phyloP scores from a whole-genome alignment of 2,797 vertebrate species.

The Tapera naevia region DNA sequence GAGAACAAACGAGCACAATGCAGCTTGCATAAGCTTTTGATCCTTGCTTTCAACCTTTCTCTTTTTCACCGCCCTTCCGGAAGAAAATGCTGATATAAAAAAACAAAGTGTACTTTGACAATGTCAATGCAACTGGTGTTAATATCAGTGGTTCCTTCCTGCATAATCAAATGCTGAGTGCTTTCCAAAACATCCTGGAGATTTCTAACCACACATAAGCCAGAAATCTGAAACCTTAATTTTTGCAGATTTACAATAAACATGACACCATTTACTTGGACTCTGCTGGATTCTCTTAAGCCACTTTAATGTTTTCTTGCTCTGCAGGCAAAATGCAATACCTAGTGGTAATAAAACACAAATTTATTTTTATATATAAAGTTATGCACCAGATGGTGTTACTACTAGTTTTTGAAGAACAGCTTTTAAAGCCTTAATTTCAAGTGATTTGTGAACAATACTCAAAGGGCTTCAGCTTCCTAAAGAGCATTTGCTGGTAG shows the following conservation, averaged over 20 bases:
- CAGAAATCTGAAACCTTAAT: background rate
- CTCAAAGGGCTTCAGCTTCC: background rate
- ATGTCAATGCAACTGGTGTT: background rate
- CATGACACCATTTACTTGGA: background rate
- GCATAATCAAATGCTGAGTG: background rate
- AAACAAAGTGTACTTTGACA: background rate
- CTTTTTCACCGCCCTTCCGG: background rate
- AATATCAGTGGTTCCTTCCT: background rate
- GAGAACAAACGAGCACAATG: background rate
- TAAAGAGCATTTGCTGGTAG: background rate
- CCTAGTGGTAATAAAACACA: background rate
- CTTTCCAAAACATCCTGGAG: background rate
- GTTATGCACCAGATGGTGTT: background rate
- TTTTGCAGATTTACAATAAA: background rate
- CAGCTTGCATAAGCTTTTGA: background rate
- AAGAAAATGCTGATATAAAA: background rate
- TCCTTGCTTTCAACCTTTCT: background rate
- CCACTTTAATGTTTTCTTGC: background rate
- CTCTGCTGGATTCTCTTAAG: background rate
- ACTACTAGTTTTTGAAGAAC: background rate
- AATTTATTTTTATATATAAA: background rate
- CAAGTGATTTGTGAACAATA: background rate
- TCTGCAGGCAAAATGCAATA: background rate
- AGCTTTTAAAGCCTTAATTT: background rate
- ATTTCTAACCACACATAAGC: background rate